phyloP scores from a whole-genome alignment of 1,140 invertebrate species.

The Zeugodacus cucurbitae region DNA sequence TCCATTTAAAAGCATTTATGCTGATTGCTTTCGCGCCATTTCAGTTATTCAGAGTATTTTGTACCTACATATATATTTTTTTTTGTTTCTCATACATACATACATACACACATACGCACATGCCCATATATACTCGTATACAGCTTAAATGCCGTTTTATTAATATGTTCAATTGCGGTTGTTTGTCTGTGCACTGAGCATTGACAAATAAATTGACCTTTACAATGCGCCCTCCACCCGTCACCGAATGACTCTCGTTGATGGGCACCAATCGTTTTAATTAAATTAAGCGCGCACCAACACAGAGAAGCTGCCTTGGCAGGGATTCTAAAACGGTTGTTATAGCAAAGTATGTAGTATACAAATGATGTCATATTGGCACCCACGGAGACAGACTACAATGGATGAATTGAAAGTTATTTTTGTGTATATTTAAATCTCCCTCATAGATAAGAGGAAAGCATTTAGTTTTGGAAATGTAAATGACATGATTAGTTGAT shows the following conservation, averaged over 20 bases:
- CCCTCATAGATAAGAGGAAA: no score
- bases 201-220: slow-evolving; percentile 34
- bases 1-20: slow-evolving; percentile 26
- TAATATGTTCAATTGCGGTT: background rate
- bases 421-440: no score
- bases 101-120: no score
- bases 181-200: background rate
- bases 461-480: no score
- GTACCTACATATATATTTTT: no score
- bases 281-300: slow-evolving; percentile 28
- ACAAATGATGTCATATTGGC: background rate
- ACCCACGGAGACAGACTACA: no score
- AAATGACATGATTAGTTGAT: no score
- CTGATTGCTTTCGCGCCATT: background rate
- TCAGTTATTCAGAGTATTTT: background rate
- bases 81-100: no score
- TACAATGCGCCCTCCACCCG: background rate
- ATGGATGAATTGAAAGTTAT: background rate
- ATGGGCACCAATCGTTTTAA: background rate
- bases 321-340: background rate
- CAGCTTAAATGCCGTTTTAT: no score
- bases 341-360: background rate
- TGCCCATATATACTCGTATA: no score
- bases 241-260: background rate
- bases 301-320: background rate